phyloP scores from a whole-genome alignment of 2,113 vertebrate genomes.

The Pelvicachromis taeniatus region DNA sequence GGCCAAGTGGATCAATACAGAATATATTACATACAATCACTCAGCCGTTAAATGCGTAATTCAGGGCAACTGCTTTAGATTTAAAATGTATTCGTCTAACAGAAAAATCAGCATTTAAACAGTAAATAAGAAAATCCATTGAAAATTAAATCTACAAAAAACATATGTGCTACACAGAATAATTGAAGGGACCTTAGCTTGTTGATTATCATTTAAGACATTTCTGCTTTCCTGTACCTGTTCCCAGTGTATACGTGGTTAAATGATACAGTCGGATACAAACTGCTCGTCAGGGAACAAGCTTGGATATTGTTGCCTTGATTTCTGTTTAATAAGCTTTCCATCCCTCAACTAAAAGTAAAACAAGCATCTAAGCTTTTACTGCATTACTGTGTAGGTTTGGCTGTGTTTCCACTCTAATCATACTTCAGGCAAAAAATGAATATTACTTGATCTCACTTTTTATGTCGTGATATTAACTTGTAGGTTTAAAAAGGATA shows the following conservation, averaged over 20 bases:
- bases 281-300: neutral
- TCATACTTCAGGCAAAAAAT: neutral
- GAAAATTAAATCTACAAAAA: neutral
- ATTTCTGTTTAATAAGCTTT: neutral
- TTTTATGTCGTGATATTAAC: neutral
- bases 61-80: neutral
- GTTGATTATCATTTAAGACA: neutral
- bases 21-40: neutral
- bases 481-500: neutral
- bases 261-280: neutral
- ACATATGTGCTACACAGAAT: neutral
- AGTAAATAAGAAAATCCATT: neutral
- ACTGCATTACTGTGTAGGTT: neutral
- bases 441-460: neutral
- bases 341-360: neutral
- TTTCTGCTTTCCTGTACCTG: neutral
- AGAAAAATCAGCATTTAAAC: neutral
- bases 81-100: neutral
- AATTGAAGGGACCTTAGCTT: neutral
- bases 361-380: neutral
- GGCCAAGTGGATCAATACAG: conserved; percentile 4
- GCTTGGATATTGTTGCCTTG: neutral
- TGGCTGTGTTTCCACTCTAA: neutral
- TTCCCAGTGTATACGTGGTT: neutral
- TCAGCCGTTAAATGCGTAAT: neutral